These are phyloP conservation scores for Pharmacophagus antenor DNA, from an alignment of 2,888 invertebrate genomes.

Conservation along the genomic window DNA sequence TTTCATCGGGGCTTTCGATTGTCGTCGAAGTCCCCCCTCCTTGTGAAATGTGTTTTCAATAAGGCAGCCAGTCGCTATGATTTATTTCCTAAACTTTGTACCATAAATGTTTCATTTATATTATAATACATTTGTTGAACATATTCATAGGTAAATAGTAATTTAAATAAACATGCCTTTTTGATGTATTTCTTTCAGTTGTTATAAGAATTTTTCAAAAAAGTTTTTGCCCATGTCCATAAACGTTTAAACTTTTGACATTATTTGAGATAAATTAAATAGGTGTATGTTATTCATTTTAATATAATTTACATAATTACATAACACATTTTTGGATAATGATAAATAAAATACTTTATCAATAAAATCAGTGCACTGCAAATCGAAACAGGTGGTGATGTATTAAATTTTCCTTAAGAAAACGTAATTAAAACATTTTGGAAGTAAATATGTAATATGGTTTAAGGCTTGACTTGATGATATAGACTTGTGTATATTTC, in stretches of 20 bases:
- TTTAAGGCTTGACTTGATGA: slow-evolving; percentile 1
- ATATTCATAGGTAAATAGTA: slow-evolving; percentile 44
- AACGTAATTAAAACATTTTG: not conserved
- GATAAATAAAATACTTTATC: no score
- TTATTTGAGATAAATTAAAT: not conserved
- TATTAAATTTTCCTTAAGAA: no score
- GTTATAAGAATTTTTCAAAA: not conserved
- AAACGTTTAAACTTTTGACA: not conserved
- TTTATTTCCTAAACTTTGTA: slow-evolving; percentile 61
- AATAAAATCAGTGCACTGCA: no score
- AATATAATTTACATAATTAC: no score
- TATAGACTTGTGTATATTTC: slow-evolving; percentile 23
- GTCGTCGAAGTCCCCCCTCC: slow-evolving; percentile 52
- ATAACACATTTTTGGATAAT: no score
- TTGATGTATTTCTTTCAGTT: not conserved
- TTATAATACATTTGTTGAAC: slow-evolving; percentile 46
- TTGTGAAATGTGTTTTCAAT: slow-evolving; percentile 71
- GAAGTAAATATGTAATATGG: slow-evolving; percentile 13
- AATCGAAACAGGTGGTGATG: no score
- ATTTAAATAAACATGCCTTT: not conserved
- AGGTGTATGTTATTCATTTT: no score
- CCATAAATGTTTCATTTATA: slow-evolving; percentile 39
- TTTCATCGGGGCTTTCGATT: slow-evolving; percentile 74
- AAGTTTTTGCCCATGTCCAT: not conserved
- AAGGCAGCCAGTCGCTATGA: slow-evolving; percentile 60